Base-by-base conservation (phyloP, 2,113 vertebrate genomes). In the Chaetura pelagica region DNA sequence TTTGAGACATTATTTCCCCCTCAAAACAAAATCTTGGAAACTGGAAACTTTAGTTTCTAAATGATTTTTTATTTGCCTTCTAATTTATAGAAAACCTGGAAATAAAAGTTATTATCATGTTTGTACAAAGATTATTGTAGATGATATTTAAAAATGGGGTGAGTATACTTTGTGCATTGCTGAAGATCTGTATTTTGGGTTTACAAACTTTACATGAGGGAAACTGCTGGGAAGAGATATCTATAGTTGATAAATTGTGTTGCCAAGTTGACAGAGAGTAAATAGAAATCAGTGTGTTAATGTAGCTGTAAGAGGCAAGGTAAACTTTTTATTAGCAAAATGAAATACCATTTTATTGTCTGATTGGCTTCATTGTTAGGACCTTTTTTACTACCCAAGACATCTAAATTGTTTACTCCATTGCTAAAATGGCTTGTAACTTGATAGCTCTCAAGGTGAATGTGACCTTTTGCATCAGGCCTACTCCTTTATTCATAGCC, bases 361-460 rank as follows among this genome's bases (percentile, higher is more conserved):
- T 61, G 51, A 23, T 83, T 57, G 61, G 12, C 38, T 91, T 30
- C 44, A 32, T 74, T 18, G 0, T 44, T 84, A 54, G 73, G 42
- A 73, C 35, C 34, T 48, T 75, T 42, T 84, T 89, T 76, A 19
- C 71, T 90, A 90, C 27, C 35, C 42, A 51, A 72, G 54, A 73
- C 7, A 1, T 66, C 84, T 52, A 38, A 91, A 76, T 61, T 68
- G 69, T 84, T 90, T 79, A 49, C 20, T 90, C n/a, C 46, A 1
- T 15, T 79, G 46, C 84, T 89, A n/a, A 95, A 90, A 49, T 72
- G 24, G 72, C 52, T 90, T 32, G n/a, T 67, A 89, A 93, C 48
- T 85, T 69, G 74, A 72, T 95, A 71, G 44, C 52, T 96, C 64
- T 94, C 94, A 96, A 98, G 95, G 96, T 96, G 91, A 81, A 3